Evolutionary conservation across 2,113 vertebrate genomes (phyloP).

Genomic region (Trochalopteron elliotii): DNA sequence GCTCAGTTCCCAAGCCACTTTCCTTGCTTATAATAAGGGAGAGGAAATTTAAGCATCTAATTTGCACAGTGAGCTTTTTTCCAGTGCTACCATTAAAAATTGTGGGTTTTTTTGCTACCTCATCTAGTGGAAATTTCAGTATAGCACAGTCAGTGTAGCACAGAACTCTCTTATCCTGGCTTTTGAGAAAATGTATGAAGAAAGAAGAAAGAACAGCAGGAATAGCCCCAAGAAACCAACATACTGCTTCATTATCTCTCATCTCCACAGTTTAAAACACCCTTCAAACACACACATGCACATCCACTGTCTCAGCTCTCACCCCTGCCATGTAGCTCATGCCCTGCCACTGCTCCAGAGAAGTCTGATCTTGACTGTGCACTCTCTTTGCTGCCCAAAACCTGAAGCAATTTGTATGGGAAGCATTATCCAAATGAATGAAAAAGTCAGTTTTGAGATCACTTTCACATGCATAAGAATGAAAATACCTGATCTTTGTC

Average conservation of each 20-base stretch:
- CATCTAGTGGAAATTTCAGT: not conserved
- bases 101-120: not conserved
- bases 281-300: not conserved
- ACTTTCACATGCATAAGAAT: not conserved
- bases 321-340: not conserved
- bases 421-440: not conserved
- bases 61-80: not conserved
- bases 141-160: not conserved
- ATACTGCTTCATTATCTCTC: not conserved
- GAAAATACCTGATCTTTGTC: slow-evolving; percentile 18
- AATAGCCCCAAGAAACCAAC: not conserved
- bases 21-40: not conserved
- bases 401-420: not conserved
- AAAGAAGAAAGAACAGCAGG: not conserved
- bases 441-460: not conserved
- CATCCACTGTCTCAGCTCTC: not conserved
- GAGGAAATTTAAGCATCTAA: not conserved
- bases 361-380: not conserved
- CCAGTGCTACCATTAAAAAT: not conserved
- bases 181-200: not conserved
- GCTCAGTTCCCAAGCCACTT: not conserved
- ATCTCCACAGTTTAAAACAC: not conserved
- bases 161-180: not conserved
- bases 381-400: not conserved
- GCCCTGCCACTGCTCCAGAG: accelerated